Evolutionary conservation across 2,888 invertebrate genomes (phyloP), one percentile per base, ranked within the genome.

Genomic region (Chaitophorus viminalis): DNA sequence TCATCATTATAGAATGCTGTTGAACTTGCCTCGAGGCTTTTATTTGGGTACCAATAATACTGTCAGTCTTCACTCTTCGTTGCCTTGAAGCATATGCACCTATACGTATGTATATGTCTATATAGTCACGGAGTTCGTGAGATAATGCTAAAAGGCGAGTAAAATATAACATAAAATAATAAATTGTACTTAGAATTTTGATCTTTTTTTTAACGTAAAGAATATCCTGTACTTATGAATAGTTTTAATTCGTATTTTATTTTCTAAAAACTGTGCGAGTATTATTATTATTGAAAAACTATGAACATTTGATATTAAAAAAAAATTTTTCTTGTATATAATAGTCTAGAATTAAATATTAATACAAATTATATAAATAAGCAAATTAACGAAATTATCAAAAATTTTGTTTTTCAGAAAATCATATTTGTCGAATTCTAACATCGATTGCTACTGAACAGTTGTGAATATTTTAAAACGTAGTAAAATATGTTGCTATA

Each of bases 51-150:
- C 87, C 29, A 65, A 81, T 81, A 87, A 74, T 46, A 74, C 74
- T 65, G 87, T 74, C 87, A 74, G 79, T 79, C 78, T 79, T 74
- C 87, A 74, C 74, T 79, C 78, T 79, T 78, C 39, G 70, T 86
- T 78, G 72, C 72, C 6, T 77, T 77, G 68, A 77, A 70, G 31
- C 68, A 46, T 76, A 54, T 75, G 74, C 14, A 54, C n/a, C 65
- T 46, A 46, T 14, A 46, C 5, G 6, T 9, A 29, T 78, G 39
- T 86, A 33, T 54, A 86, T 29, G 39, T 65, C 29, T 85, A 29
- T 46, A 60, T 60, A 54, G 72, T 70, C 78, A 60, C 86, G 72
- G 70, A 78, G 46, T 78, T 86, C 72, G 78, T 86, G 86, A 86
- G 54, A 36, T 21, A 31, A 72, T 36, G 72, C 54, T 39, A 86